These are phyloP conservation scores for Carduelis carduelis DNA, from an alignment of 2,797 vertebrate genomes.

Conservation along the genomic window DNA sequence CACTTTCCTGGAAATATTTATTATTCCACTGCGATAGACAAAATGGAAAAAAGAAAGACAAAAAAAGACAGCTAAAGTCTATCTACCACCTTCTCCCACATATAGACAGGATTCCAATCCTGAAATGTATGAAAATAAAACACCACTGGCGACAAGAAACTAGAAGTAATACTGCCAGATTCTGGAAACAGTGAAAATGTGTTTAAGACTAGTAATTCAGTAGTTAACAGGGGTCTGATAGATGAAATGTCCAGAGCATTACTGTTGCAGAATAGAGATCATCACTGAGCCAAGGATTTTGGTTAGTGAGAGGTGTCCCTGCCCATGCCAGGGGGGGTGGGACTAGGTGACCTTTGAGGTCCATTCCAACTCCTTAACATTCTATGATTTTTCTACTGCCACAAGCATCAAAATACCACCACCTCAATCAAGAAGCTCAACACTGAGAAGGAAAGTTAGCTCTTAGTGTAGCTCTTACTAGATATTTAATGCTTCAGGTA, in stretches of 20 bases:
- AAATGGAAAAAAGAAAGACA: background rate
- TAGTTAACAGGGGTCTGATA: background rate
- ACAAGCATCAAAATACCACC: background rate
- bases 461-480: background rate
- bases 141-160: background rate
- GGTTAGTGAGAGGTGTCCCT: background rate
- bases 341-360: background rate
- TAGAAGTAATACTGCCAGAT: background rate
- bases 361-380: background rate
- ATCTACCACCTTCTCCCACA: accelerated
- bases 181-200: background rate
- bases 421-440: background rate
- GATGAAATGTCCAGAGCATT: background rate
- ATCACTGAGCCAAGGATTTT: background rate
- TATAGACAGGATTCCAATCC: background rate
- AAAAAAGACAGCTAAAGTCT: background rate
- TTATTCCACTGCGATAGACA: background rate
- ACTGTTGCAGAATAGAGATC: background rate
- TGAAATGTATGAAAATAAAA: background rate
- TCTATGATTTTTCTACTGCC: background rate
- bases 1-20: background rate
- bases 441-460: background rate
- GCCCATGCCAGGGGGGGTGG: accelerated
- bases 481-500: background rate
- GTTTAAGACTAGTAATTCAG: background rate